Conservation (phyloP, 1,140 invertebrate genomes). For the Caenorhabditis tropicalis region DNA sequence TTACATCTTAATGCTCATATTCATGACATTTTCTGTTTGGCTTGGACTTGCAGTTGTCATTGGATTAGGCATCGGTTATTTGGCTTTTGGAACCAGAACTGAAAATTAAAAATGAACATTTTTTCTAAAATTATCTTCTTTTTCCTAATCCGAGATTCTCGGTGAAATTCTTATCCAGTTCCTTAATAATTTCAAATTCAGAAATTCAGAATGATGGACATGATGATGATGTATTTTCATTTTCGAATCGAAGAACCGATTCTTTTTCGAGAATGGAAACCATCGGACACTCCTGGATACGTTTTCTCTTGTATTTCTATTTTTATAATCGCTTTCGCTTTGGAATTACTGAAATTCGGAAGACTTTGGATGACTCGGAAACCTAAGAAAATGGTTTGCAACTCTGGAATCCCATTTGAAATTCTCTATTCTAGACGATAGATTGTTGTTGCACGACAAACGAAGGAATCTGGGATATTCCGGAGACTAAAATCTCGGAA, state of each 20-base stretch:
- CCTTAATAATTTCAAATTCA: not conserved
- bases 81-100: slow-evolving; percentile 71
- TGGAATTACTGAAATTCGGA: slow-evolving; percentile 52
- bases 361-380: not conserved
- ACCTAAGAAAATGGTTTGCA: not conserved
- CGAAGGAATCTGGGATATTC: slow-evolving; percentile 17
- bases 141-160: not conserved
- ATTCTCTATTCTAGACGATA: not conserved
- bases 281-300: slow-evolving; percentile 50
- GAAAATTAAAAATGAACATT: not conserved
- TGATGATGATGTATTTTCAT: slow-evolving; percentile 69
- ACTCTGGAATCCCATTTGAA: not conserved
- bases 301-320: slow-evolving; percentile 57
- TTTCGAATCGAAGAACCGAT: slow-evolving; percentile 61
- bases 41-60: slow-evolving; percentile 74
- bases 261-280: slow-evolving; percentile 61
- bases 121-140: not conserved
- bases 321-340: slow-evolving; percentile 45
- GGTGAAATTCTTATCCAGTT: not conserved
- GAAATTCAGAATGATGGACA: slow-evolving; percentile 50
- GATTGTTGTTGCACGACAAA: not conserved
- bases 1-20: slow-evolving; percentile 75
- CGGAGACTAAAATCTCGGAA: not conserved
- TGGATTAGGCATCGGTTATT: slow-evolving; percentile 74
- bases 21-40: slow-evolving; percentile 76